Conservation (phyloP, 2,797 vertebrate species). For the Eutrigla gurnardus region DNA sequence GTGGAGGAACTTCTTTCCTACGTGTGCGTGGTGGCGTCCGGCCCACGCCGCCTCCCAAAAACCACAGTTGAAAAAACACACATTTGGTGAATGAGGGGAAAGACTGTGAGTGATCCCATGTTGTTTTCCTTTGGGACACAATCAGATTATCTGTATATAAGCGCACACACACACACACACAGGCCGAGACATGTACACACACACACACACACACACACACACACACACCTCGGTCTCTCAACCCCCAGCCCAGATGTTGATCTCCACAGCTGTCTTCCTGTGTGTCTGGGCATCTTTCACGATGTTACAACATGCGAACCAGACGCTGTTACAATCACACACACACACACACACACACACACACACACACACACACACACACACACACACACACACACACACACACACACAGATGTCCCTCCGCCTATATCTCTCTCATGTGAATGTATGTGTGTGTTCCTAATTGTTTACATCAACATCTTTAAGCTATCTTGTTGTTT, state of each 20-base stretch:
- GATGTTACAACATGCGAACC: slow-evolving; percentile 59
- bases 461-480: slow-evolving; percentile 80
- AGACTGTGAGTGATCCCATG: slow-evolving; percentile 54
- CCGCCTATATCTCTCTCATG: slow-evolving; percentile 48
- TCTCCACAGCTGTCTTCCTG: slow-evolving; percentile 78
- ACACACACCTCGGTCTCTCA: slow-evolving; percentile 64
- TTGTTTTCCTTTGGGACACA: slow-evolving; percentile 60
- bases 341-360: not conserved
- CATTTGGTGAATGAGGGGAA: slow-evolving; percentile 56
- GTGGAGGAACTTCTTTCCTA: slow-evolving; percentile 18
- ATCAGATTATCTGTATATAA: slow-evolving; percentile 61
- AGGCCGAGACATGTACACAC: slow-evolving; percentile 38
- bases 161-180: slow-evolving; percentile 58
- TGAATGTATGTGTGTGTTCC: slow-evolving; percentile 54
- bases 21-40: not conserved
- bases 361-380: slow-evolving; percentile 13
- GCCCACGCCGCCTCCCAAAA: slow-evolving; percentile 33
- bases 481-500: slow-evolving; percentile 78
- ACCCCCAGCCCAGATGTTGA: slow-evolving; percentile 79
- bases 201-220: slow-evolving; percentile 39
- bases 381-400: slow-evolving; percentile 5
- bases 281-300: slow-evolving; percentile 70
- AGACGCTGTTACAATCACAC: slow-evolving; percentile 48
- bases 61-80: slow-evolving; percentile 55
- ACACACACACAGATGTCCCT: slow-evolving; percentile 54